A percentile compares a stretch with the other conserved stretches of the same genome.
Evolutionary conservation across 2,888 invertebrate genomes (phyloP).

Genomic region (Agrypnus murinus): DNA sequence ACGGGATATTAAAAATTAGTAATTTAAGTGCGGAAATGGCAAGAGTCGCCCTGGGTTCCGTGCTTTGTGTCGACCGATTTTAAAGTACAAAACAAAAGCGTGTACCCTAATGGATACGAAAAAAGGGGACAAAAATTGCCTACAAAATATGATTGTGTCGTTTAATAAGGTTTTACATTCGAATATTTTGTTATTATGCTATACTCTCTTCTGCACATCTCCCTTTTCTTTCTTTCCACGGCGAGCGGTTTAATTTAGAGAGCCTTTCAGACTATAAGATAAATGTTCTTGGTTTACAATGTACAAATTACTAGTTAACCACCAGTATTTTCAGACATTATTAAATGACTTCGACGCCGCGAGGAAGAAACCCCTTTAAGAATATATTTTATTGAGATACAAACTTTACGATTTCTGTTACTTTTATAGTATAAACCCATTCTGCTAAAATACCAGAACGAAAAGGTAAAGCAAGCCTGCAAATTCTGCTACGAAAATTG

Average conservation of each 20-base stretch:
- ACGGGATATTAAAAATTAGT: slow-evolving; percentile 34
- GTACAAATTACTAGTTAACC: slow-evolving; percentile 21
- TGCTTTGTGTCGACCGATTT: not conserved
- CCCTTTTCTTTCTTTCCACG: slow-evolving; percentile 2
- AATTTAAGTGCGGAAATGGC: slow-evolving; percentile 30
- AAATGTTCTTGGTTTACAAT: slow-evolving; percentile 20
- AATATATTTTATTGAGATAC: not conserved
- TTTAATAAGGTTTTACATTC: not conserved
- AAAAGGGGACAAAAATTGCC: not conserved
- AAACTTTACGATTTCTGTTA: not conserved
- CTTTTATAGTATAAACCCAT: not conserved
- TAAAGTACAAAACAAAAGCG: slow-evolving; percentile 1
- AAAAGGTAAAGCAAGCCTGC: not conserved
- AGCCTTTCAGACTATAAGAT: slow-evolving; percentile 18
- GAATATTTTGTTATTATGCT: slow-evolving; percentile 12
- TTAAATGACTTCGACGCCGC: slow-evolving; percentile 11
- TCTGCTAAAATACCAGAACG: not conserved
- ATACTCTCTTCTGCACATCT: no score
- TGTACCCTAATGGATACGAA: not conserved
- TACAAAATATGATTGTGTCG: no score
- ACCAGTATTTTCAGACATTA: slow-evolving; percentile 8
- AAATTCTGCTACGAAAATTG: not conserved
- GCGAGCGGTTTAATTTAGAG: slow-evolving; percentile 19
- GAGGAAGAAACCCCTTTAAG: slow-evolving; percentile 8
- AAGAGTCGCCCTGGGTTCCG: not conserved